Conservation (phyloP, 2,797 vertebrate genomes). For the Sus cebifrons region DNA sequence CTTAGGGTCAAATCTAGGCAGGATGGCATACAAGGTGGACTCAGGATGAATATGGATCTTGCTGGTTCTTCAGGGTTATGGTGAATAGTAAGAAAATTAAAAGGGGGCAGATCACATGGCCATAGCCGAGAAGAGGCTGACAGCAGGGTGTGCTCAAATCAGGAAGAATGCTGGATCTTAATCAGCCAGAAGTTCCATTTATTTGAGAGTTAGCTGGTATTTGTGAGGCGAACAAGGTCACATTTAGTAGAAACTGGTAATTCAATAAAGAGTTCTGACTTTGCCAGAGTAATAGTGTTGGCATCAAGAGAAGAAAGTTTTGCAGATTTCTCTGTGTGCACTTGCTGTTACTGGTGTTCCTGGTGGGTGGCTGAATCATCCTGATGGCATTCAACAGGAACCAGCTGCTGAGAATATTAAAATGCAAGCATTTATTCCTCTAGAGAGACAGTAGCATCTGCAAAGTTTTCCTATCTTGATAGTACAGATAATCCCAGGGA, state of each 20-base stretch:
- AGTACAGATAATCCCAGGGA: slow-evolving; percentile 92
- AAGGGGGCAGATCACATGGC: background rate
- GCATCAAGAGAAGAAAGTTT: slow-evolving; percentile 89
- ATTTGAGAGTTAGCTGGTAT: slow-evolving; percentile 68
- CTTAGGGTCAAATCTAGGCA: background rate
- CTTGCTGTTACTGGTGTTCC: slow-evolving; percentile 91
- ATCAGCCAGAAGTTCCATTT: slow-evolving; percentile 67
- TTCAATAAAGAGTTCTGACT: slow-evolving; percentile 83
- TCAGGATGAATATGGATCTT: background rate
- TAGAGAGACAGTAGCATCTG: slow-evolving; percentile 94
- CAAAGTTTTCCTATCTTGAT: slow-evolving; percentile 93
- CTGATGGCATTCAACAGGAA: slow-evolving; percentile 94
- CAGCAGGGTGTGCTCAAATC: slow-evolving; percentile 63
- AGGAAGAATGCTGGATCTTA: slow-evolving; percentile 64
- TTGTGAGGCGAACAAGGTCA: slow-evolving; percentile 80
- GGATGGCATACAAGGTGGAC: background rate
- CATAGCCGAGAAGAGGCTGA: background rate
- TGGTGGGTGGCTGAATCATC: slow-evolving; percentile 94
- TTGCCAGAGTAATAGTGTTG: slow-evolving; percentile 83
- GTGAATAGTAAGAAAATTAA: slow-evolving; percentile 60
- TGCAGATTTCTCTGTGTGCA: slow-evolving; percentile 89
- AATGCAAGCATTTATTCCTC: slow-evolving; percentile 93
- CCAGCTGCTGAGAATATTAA: slow-evolving; percentile 94
- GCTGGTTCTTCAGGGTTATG: slow-evolving; percentile 10
- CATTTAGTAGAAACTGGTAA: slow-evolving; percentile 84